Evolutionary conservation across 2,797 vertebrate genomes (phyloP), one percentile per base, ranked within the genome.

Genomic region (Channallabes apus): DNA sequence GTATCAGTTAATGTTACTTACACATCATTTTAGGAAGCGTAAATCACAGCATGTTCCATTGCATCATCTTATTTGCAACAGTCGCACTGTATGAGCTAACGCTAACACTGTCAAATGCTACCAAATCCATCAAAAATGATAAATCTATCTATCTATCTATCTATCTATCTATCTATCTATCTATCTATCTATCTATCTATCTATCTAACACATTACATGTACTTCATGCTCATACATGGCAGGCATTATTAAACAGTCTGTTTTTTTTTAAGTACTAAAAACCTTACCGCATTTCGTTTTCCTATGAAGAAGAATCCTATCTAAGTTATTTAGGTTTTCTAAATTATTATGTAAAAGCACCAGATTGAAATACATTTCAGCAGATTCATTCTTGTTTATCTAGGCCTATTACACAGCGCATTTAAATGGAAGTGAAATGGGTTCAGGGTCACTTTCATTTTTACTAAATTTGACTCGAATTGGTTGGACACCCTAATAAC

Each of bases 401-500:
- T 56, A 82, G 59, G 32, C 32, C 61, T 67, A 22, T 85, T 65
- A 58, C 46, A 38, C 27, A 75, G 79, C 29, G 29, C 79, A 8
- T 82, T 29, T 82, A 24, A 73, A 83, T 61, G 38, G 61, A 82
- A 67, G 4, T 41, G 51, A 51, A 73, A 41, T 65, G 62, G 51
- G 54, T 27, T 85, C 79, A 67, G 65, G 58, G 4, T 75, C 59
- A 80, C 24, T 46, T 85, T 56, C 59, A 81, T 85, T 81, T 80
- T 54, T 73, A n/a, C 75, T 24, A 41, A 71, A 80, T 84, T 69
- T 69, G 54, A 80, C 65, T 73, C 32, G 27, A 22, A 46, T 51
- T 80, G 84, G 38, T 80, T 35, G 17, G 20, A 73, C 38, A 41
- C 46, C 22, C 29, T 73, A 80, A 81, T 85, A 73, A 85, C 46